phyloP scores from a whole-genome alignment of 2,888 invertebrate genomes.

The Cryptocephalus primarius region DNA sequence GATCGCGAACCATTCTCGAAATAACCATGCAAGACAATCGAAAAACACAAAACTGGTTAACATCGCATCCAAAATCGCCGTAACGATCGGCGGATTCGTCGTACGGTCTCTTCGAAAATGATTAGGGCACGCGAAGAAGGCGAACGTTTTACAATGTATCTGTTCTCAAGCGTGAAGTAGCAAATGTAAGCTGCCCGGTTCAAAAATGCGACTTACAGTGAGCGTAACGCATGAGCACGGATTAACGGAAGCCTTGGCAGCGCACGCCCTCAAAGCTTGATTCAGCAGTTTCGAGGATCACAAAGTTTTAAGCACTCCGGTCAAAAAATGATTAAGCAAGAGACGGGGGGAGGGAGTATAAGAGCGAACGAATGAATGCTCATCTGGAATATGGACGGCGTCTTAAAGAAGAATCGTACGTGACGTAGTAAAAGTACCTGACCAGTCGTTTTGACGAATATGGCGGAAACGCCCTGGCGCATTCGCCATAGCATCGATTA shows the following conservation, averaged over 20 bases:
- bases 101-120: constrained; percentile 25
- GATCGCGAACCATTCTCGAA: constrained; percentile 32
- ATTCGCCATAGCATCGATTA: too few relatives aligned
- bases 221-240: constrained; percentile 28
- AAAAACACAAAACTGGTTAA: background rate
- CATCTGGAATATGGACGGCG: too few relatives aligned
- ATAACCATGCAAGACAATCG: constrained; percentile 1
- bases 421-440: too few relatives aligned
- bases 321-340: background rate
- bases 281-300: constrained; percentile 27
- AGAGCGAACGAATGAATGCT: background rate
- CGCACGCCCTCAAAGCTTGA: constrained; percentile 25
- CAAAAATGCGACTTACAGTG: constrained; percentile 22
- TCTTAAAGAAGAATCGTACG: too few relatives aligned
- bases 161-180: constrained; percentile 22
- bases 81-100: background rate
- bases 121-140: constrained; percentile 26
- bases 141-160: constrained; percentile 34
- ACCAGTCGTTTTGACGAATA: too few relatives aligned
- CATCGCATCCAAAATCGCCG: too few relatives aligned
- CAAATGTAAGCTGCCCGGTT: constrained; percentile 18
- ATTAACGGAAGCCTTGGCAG: constrained; percentile 27
- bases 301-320: constrained; percentile 14
- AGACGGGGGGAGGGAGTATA: background rate
- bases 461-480: too few relatives aligned